phyloP scores from a whole-genome alignment of 2,113 vertebrate genomes.

The Pollachius pollachius region DNA sequence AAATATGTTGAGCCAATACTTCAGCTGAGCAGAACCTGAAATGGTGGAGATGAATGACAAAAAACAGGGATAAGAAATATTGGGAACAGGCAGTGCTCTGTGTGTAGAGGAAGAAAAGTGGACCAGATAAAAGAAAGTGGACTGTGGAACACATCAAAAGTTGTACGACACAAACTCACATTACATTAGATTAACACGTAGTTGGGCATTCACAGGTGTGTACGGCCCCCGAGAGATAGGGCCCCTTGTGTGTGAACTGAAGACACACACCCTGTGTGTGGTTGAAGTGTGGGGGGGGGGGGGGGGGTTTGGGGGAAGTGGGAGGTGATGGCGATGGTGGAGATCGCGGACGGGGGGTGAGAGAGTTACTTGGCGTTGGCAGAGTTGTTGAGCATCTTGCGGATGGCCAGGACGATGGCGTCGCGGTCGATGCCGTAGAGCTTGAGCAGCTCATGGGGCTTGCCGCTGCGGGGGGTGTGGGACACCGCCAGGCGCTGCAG shows the following conservation, averaged over 20 bases:
- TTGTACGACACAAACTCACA: constrained; percentile 65
- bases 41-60: not conserved
- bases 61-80: constrained; percentile 9
- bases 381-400: constrained; percentile 79
- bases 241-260: constrained; percentile 29
- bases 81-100: constrained; percentile 24
- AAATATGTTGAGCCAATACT: constrained; percentile 13
- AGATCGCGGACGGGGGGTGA: constrained; percentile 27
- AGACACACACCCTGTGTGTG: constrained; percentile 35
- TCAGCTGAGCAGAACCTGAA: constrained; percentile 11
- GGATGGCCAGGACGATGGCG: constrained; percentile 81
- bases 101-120: not conserved
- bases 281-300: constrained; percentile 22
- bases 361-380: constrained; percentile 78
- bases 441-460: constrained; percentile 86
- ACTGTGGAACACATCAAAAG: constrained; percentile 52
- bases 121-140: constrained; percentile 9
- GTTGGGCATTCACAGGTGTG: constrained; percentile 45
- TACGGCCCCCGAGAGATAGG: constrained; percentile 26
- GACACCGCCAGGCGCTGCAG: constrained; percentile 83
- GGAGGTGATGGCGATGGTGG: not conserved
- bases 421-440: constrained; percentile 92
- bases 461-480: constrained; percentile 84
- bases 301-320: constrained; percentile 29
- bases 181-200: constrained; percentile 51